These are phyloP conservation scores for Notarius quadriscutis DNA, from an alignment of 2,113 vertebrate species.

Conservation along the genomic window DNA sequence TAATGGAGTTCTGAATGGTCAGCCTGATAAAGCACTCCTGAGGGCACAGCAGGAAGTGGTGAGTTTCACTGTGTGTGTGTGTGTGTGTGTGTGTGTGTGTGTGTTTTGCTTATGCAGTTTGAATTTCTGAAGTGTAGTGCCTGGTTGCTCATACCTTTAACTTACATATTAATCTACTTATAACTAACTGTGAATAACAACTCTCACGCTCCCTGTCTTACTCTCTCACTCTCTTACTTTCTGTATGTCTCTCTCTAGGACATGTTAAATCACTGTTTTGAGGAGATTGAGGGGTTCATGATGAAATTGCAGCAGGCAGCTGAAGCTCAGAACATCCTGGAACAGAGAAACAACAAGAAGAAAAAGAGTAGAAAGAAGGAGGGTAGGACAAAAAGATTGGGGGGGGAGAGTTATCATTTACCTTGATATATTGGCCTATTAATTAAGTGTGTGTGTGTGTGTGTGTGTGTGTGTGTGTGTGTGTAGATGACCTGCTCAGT, in stretches of 20 bases:
- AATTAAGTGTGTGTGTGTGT: not conserved
- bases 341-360: conserved; percentile 79
- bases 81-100: conserved; percentile 7
- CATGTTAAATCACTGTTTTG: conserved; percentile 86
- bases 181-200: not conserved
- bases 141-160: conserved; percentile 16
- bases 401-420: not conserved
- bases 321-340: conserved; percentile 78
- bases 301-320: conserved; percentile 81
- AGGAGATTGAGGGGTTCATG: conserved; percentile 85
- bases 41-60: conserved; percentile 78
- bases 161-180: not conserved
- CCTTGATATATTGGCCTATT: not conserved
- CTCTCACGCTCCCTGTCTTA: not conserved
- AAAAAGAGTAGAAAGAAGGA: conserved; percentile 64
- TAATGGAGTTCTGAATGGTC: conserved; percentile 59
- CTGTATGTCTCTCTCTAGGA: conserved; percentile 64
- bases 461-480: conserved; percentile 14
- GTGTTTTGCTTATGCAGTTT: not conserved
- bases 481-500: conserved; percentile 78
- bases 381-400: not conserved
- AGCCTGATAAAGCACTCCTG: conserved; percentile 63
- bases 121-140: not conserved
- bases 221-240: not conserved
- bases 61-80: conserved; percentile 36